A percentile compares a stretch with the other conserved stretches of the same genome.
These are phyloP conservation scores for Eilema griseolum DNA, from an alignment of 2,888 invertebrate genomes.

Conservation along the genomic window DNA sequence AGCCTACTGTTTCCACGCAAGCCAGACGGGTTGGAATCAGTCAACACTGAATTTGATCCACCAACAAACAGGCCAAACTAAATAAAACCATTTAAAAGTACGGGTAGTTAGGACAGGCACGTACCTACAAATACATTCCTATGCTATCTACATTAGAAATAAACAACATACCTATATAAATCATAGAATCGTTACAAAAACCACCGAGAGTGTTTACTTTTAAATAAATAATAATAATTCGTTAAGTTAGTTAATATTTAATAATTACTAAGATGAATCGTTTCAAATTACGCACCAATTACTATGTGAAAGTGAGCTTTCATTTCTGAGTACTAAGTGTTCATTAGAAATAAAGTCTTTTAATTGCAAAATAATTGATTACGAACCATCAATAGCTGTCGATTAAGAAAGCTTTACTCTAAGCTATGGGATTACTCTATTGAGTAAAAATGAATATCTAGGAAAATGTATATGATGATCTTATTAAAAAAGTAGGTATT, in stretches of 20 bases:
- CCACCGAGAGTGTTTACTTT: neutral
- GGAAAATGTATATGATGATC: neutral
- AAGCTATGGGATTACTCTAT: neutral
- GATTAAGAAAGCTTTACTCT: neutral
- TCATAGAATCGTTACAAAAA: neutral
- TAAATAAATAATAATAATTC: neutral
- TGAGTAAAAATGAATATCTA: neutral
- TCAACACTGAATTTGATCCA: too few species aligned
- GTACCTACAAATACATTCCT: too few species aligned
- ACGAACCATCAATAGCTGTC: neutral
- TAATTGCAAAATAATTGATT: slow-evolving; percentile 6
- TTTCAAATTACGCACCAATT: slow-evolving; percentile 5
- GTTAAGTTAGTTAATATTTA: slow-evolving; percentile 1
- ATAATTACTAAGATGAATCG: slow-evolving; percentile 37
- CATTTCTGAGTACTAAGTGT: neutral
- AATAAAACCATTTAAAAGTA: too few species aligned
- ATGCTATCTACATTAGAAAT: neutral
- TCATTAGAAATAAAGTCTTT: slow-evolving; percentile 10
- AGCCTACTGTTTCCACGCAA: too few species aligned
- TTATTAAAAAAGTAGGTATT: neutral
- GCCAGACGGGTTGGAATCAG: too few species aligned
- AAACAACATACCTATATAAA: too few species aligned
- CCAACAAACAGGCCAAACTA: too few species aligned
- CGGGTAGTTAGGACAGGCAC: neutral
- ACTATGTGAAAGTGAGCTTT: slow-evolving; percentile 14